Base-by-base conservation (phyloP, 2,888 invertebrate species). In the Biston stratarius region DNA sequence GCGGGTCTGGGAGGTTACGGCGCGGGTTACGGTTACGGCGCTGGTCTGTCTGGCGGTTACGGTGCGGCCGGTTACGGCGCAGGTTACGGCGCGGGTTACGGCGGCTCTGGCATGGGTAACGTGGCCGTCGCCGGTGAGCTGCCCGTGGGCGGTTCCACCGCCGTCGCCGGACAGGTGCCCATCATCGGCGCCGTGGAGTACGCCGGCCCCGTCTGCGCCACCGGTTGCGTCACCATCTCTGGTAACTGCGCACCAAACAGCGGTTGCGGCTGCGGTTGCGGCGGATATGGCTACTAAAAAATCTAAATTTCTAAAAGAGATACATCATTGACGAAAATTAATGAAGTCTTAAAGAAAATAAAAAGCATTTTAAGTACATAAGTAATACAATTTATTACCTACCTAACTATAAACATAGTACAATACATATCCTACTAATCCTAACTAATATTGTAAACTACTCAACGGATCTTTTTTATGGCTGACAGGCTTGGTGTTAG, bases 101-200 rank as follows among this genome's bases (percentile, higher is more conserved):
- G 59, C 42, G 56, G 59, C 38, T 48, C n/a, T 11, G 59, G 64
- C 9, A 58, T 59, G n/a, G 33, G 72, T 12, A 70, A 74, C 69
- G 60, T 74, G 38, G 71, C 66, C n/a, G 67, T 70, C 8, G 70
- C 65, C n/a, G 74, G 74, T 0, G 75, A 60, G 49, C 68, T 69
- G 24, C 67, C 71, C 36, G 70, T 69, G 47, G 65, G 59, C 10
- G 69, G 64, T 2, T 40, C 63, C 57, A 66, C 67, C 9, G 63
- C 56, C 36, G 65, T 70, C 52, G 56, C 67, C 11, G 70, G 70
- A 15, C 69, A 67, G 58, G 69, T 72, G 55, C 71, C 74, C 52
- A 71, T 70, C 62, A 64, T 71, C 48, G 72, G 74, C n/a, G 65
- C 68, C 15, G 71, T 73, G 0, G 67, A 66, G 65, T 71, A 62